Evolutionary conservation across 1,140 invertebrate species (phyloP).

Genomic region (Chironomus striatipennis): DNA sequence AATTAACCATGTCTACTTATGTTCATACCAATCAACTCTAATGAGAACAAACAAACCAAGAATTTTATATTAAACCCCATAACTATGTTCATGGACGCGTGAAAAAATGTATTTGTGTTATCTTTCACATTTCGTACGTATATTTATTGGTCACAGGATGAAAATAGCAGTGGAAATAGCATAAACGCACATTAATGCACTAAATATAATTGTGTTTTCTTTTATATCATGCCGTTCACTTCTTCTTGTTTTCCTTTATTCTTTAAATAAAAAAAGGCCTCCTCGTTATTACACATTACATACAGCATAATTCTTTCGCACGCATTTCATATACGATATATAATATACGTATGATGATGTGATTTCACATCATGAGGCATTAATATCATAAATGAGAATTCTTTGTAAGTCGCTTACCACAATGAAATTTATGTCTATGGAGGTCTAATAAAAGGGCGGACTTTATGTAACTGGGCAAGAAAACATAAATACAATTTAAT

Average conservation of each 20-base stretch:
- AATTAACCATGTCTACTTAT: too few relatives aligned
- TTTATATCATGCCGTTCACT: not conserved
- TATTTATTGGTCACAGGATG: too few relatives aligned
- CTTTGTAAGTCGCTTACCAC: not conserved
- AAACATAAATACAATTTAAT: conserved; percentile 16
- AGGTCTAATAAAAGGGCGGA: conserved; percentile 22
- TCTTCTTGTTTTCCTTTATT: too few relatives aligned
- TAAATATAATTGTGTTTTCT: not conserved
- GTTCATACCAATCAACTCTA: too few relatives aligned
- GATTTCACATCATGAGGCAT: conserved; percentile 21
- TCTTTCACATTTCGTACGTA: not conserved
- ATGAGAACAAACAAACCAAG: too few relatives aligned
- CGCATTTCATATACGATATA: conserved; percentile 20
- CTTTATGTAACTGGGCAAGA: not conserved
- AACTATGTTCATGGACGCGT: not conserved
- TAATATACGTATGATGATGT: not conserved
- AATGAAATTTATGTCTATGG: not conserved
- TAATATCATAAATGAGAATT: conserved; percentile 22
- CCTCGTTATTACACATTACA: not conserved
- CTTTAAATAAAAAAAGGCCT: conserved; percentile 19
- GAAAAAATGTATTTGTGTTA: conserved; percentile 14
- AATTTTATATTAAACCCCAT: too few relatives aligned
- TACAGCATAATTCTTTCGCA: conserved; percentile 14
- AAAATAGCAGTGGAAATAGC: not conserved
- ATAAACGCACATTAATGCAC: not conserved